These are phyloP conservation scores for Unio delphinus DNA, from an alignment of 2,888 invertebrate genomes.

Conservation along the genomic window DNA sequence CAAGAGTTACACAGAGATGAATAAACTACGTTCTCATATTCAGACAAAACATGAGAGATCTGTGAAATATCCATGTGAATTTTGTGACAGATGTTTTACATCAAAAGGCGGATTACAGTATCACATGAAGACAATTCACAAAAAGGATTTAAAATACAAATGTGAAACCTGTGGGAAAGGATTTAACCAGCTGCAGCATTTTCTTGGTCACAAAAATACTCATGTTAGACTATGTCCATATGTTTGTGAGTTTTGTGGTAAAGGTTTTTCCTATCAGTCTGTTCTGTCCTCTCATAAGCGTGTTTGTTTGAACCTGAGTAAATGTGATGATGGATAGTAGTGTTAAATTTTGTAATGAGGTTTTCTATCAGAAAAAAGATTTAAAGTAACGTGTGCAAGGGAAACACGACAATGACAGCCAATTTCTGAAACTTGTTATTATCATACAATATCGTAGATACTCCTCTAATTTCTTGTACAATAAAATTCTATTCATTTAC, in stretches of 20 bases:
- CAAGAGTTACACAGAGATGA: constrained; percentile 14
- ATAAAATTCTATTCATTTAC: too few relatives aligned
- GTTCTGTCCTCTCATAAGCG: constrained; percentile 25
- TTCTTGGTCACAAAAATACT: constrained; percentile 32
- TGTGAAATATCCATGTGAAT: constrained; percentile 27
- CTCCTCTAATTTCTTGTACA: too few relatives aligned
- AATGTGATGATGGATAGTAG: too few relatives aligned
- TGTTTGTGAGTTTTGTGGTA: constrained; percentile 26
- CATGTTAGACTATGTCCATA: constrained; percentile 24
- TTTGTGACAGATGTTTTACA: constrained; percentile 24
- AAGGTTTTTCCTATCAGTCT: constrained; percentile 29
- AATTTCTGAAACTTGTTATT: too few relatives aligned
- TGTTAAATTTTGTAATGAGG: too few relatives aligned
- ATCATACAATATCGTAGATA: too few relatives aligned
- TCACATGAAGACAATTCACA: constrained; percentile 31
- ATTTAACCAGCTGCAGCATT: constrained; percentile 30
- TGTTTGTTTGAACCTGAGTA: constrained; percentile 8
- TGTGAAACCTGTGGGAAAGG: constrained; percentile 34
- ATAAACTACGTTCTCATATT: constrained; percentile 13
- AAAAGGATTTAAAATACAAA: constrained; percentile 25
- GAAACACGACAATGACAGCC: too few relatives aligned
- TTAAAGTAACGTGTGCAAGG: too few relatives aligned
- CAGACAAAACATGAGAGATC: constrained; percentile 19
- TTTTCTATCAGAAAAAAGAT: too few relatives aligned
- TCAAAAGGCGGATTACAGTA: constrained; percentile 36